These are phyloP conservation scores for Eupithecia subumbrata DNA, from an alignment of 2,888 invertebrate genomes.

Conservation along the genomic window DNA sequence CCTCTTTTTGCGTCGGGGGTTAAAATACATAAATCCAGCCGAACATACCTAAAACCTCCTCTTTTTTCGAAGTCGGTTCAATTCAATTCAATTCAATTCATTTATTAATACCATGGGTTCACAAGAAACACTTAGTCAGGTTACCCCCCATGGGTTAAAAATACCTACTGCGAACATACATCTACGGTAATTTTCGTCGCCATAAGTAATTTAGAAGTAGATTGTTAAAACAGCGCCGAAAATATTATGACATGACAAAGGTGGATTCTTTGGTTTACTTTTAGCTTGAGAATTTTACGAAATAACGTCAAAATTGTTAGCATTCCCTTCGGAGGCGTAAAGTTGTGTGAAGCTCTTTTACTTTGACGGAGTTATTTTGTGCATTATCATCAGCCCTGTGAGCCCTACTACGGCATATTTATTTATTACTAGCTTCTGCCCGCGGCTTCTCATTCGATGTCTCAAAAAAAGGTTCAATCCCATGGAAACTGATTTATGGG, in stretches of 20 bases:
- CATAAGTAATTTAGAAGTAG: constrained; percentile 11
- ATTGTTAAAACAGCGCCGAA: constrained; percentile 34
- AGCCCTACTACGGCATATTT: background rate
- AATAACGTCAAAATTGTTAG: constrained; percentile 51
- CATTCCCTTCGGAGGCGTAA: constrained; percentile 43
- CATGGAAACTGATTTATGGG: too few species aligned
- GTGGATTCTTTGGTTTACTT: constrained; percentile 50
- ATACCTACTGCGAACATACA: background rate
- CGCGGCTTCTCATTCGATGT: background rate
- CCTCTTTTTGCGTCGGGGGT: too few species aligned
- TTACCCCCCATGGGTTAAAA: too few species aligned
- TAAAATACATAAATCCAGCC: too few species aligned
- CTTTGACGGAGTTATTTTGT: background rate
- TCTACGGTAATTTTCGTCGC: background rate
- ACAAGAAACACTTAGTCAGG: too few species aligned
- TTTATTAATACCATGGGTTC: too few species aligned
- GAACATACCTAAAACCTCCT: too few species aligned
- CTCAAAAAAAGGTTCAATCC: too few species aligned
- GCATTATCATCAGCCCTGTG: background rate
- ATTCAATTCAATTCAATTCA: too few species aligned
- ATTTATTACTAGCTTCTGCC: background rate
- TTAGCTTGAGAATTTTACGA: constrained; percentile 41
- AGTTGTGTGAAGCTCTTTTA: background rate
- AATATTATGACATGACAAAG: constrained; percentile 56
- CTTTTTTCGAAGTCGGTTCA: too few species aligned